These are phyloP conservation scores for Sphaerolaimus hirsutus DNA, from an alignment of 2,888 invertebrate genomes.

Conservation along the genomic window DNA sequence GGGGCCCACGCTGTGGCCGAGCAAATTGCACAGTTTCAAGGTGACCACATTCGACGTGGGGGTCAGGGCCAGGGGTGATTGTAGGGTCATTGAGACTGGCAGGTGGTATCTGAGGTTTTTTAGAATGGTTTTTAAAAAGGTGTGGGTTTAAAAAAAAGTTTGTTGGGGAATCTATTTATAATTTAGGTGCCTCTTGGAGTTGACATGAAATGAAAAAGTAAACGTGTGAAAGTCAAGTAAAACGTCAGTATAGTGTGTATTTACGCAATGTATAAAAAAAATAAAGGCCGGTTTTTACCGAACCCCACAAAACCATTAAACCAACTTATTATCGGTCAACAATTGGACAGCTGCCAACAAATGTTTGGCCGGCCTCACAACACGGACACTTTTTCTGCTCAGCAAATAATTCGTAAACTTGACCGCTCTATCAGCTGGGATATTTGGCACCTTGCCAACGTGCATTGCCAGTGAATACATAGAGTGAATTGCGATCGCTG, in stretches of 20 bases:
- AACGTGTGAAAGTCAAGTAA: too few species aligned
- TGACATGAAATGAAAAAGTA: too few species aligned
- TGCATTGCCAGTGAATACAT: constrained; percentile 39
- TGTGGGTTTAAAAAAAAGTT: too few species aligned
- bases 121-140: constrained; percentile 9
- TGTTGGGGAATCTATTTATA: too few species aligned
- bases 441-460: constrained; percentile 42
- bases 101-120: constrained; percentile 43
- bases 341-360: constrained; percentile 52
- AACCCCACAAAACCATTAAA: too few species aligned
- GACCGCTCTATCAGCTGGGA: constrained; percentile 39
- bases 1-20: constrained; percentile 37
- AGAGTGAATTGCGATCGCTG: constrained; percentile 39
- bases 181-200: too few species aligned
- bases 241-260: too few species aligned
- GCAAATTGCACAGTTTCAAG: constrained; percentile 29
- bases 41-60: constrained; percentile 44
- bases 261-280: too few species aligned
- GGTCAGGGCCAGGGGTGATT: constrained; percentile 52
- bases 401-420: constrained; percentile 74
- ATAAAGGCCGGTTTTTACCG: too few species aligned
- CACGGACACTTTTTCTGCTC: constrained; percentile 52
- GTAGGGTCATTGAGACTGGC: constrained; percentile 58
- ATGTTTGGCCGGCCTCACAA: constrained; percentile 53
- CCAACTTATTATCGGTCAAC: constrained; percentile 43